Base-by-base conservation (phyloP, 2,113 vertebrate genomes). In the Pteruthius melanotis region DNA sequence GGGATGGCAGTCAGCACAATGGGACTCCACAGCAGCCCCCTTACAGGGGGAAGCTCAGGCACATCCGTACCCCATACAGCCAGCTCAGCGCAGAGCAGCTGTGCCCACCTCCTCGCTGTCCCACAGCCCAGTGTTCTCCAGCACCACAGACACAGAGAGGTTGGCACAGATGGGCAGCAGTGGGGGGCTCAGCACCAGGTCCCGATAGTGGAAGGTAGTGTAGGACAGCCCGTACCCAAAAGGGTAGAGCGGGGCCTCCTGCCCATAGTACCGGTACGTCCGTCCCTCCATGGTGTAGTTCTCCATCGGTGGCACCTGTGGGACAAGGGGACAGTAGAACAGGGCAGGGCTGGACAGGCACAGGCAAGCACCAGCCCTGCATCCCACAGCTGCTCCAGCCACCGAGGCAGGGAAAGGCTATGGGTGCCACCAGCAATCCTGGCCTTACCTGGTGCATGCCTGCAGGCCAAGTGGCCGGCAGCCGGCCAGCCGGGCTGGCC, bases 281-380 rank as follows among this genome's bases (percentile, higher is more conserved):
- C 97, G 85, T 11, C 97, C 97, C 54, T 87, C 90, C 97, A 98
- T 97, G 45, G 97, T 98, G 92, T 98, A 98, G 85, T 97, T 97
- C 69, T 97, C 96, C 94, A 98, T 98, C 0, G 95, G 91, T 0
- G 96, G 97, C 30, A 98, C 97, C 97, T 98, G 79, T 0, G 1
- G 44, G 40, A 54, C 1, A 2, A 2, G 3, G 40, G 4, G 24
- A 9, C 3, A 2, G 19, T 13, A 26, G 18, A 54, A 52, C 4
- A 2, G 28, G 28, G 31, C 66, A 89, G 37, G 45, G 60, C 31
- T 35, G 45, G 26, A 39, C 0, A 7, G 49, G 22, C 54, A 57
- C 0, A 1, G 47, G 2, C 37, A 50, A 83, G 37, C 40, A 71
- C 5, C 52, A 63, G 39, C 57, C 63, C 49, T 1, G 6, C 6